Base-by-base conservation (phyloP, 1,140 invertebrate genomes). In the Drosophila gunungcola region DNA sequence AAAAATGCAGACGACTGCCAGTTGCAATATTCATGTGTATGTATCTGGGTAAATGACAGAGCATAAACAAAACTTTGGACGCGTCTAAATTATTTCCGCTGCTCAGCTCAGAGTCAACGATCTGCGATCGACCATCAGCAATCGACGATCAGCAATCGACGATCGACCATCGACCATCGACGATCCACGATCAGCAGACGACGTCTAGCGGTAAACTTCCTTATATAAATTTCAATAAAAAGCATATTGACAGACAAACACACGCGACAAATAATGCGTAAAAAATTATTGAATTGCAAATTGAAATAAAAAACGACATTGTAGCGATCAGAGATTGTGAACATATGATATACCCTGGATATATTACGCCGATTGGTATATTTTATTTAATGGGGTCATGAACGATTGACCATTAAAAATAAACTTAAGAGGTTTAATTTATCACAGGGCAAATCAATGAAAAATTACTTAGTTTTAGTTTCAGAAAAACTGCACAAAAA, bases 211-310 rank as follows among this genome's bases (percentile, higher is more conserved):
- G 81, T 84, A 80, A 85, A 85, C 81, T 85, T 85, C 81, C 81
- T 84, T 80, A 86, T 88, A 82, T 72, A 73, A 80, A 80, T 76
- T 76, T 79, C 81, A 86, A 85, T 86, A 85, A 85, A 85, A 78
- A 84, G 48, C 83, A 62, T 82, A 78, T 84, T 76, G 78, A 80
- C 73, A 80, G 78, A 55, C 72, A 62, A 58, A 78, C 69, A 56
- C 78, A 45, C 70, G 53, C 75, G 63, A 83, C 80, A 83, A 82
- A 82, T 82, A 82, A 83, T 86, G 82, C 82, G 82, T 86, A 70
- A 64, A 84, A 84, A 83, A 77, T 88, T 88, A 88, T 88, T 88
- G 83, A 88, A 89, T 88, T 80, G 84, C 73, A 89, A 88, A 89
- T 89, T 70, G 84, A 88, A 88, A 83, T 82, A 88, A 79, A 89